These are phyloP conservation scores for Hydractinia symbiolongicarpus DNA, from an alignment of 30 jellyfish, hydroid and myxozoan species.

Conservation along the genomic window DNA sequence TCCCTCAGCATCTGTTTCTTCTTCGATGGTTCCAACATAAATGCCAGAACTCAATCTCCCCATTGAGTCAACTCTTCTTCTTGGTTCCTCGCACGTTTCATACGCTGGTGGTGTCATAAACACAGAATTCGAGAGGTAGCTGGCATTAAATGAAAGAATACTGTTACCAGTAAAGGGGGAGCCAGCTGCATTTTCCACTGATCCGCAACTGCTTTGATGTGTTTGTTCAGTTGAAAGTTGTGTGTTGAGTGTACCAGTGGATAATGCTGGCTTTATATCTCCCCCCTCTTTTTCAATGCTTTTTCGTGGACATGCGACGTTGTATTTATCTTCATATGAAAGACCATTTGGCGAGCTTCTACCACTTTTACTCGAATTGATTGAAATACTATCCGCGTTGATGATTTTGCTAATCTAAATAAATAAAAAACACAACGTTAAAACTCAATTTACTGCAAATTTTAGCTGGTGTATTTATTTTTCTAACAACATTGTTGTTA, in stretches of 20 bases:
- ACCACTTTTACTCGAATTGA: not conserved
- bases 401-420: constrained; percentile 2
- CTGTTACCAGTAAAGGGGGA: not conserved
- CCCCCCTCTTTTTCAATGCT: not conserved
- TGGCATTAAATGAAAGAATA: not conserved
- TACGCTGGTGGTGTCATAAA: not conserved
- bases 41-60: not conserved
- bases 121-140: not conserved
- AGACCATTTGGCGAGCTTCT: not conserved
- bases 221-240: constrained; percentile 17
- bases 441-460: too few relatives aligned
- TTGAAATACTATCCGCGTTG: not conserved
- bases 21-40: constrained; percentile 1
- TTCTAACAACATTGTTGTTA: too few relatives aligned
- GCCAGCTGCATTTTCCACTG: not conserved
- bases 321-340: not conserved
- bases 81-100: not conserved
- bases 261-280: not conserved
- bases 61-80: not conserved
- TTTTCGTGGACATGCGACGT: not conserved
- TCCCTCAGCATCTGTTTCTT: not conserved
- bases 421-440: not conserved
- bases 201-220: not conserved
- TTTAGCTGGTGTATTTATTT: too few relatives aligned
- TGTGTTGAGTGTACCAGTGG: constrained; percentile 24